Base-by-base conservation (phyloP, 2,113 vertebrate genomes). In the Equus quagga region DNA sequence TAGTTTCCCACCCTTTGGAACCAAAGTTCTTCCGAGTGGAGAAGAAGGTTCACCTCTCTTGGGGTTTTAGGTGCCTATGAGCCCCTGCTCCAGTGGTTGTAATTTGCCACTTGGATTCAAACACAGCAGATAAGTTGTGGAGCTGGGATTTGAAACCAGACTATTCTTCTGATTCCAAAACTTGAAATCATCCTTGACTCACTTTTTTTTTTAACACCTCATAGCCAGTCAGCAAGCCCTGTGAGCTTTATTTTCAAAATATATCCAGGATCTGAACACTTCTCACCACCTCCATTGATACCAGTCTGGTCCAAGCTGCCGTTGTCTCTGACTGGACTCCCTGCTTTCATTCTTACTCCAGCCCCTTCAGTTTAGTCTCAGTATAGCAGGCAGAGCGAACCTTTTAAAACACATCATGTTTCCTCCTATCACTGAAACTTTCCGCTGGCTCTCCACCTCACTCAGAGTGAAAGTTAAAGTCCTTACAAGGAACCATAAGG, bases 101-200 rank as follows among this genome's bases (percentile, higher is more conserved):
- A 76, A 83, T 87, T 95, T 91, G 41, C 7, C 17, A 91, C 46
- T 72, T 95, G 26, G 14, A 78, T 31, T 90, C 69, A 84, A 93
- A 49, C 24, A 65, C 2, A 65, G 26, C 11, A 82, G 54, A 73
- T 73, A 49, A 64, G 33, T 64, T 51, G 44, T 51, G 8, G 76
- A 75, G 4, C 26, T 88, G 15, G 33, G 23, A 56, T 69, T 93
- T 93, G 31, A 90, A 91, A 70, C 46, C 54, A 97, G 33, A 82
- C 19, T 2, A 82, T 15, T 2, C 51, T 95, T 93, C 73, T 49
- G 14, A 76, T 70, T 95, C 36, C 5, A 87, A 36, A 49, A 44
- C 7, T 70, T 54, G 28, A 90, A 96, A 90, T 91, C 33, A 93
- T 91, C 46, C 15, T 49, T 70, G 64, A 70, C 7, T 65, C 18